These are phyloP conservation scores for Anisognathus igniventris DNA, from an alignment of 2,797 vertebrate genomes.

Conservation along the genomic window DNA sequence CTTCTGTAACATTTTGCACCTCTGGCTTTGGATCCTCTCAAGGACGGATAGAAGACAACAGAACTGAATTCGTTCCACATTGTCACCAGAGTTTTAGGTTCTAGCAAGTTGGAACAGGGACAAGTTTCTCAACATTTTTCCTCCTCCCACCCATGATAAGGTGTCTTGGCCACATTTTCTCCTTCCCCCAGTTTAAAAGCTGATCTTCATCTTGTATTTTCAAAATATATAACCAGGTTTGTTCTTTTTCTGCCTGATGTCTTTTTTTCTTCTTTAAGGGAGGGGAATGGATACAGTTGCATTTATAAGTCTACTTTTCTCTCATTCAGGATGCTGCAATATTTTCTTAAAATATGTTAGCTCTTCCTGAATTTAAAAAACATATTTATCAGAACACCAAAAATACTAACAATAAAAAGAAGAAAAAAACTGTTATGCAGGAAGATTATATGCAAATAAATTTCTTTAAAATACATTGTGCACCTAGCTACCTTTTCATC, in stretches of 20 bases:
- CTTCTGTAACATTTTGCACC: background rate
- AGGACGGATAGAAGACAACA: background rate
- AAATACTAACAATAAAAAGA: background rate
- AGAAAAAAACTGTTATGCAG: background rate
- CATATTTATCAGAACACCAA: background rate
- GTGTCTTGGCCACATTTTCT: background rate
- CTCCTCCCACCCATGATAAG: background rate
- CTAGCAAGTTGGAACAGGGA: background rate
- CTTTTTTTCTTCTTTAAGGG: background rate
- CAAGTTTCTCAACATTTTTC: background rate
- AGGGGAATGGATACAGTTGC: background rate
- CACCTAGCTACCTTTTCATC: background rate
- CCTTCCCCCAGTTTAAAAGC: background rate
- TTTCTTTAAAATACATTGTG: background rate
- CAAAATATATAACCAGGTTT: background rate
- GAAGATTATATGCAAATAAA: background rate
- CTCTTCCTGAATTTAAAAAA: background rate
- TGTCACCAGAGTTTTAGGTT: background rate
- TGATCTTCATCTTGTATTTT: background rate
- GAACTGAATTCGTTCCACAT: background rate
- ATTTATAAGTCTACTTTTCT: background rate
- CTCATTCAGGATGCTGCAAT: background rate
- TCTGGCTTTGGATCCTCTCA: background rate
- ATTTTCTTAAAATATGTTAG: background rate
- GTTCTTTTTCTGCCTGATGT: background rate